These are phyloP conservation scores for Turnix velox DNA, from an alignment of 2,113 vertebrate genomes.

Conservation along the genomic window DNA sequence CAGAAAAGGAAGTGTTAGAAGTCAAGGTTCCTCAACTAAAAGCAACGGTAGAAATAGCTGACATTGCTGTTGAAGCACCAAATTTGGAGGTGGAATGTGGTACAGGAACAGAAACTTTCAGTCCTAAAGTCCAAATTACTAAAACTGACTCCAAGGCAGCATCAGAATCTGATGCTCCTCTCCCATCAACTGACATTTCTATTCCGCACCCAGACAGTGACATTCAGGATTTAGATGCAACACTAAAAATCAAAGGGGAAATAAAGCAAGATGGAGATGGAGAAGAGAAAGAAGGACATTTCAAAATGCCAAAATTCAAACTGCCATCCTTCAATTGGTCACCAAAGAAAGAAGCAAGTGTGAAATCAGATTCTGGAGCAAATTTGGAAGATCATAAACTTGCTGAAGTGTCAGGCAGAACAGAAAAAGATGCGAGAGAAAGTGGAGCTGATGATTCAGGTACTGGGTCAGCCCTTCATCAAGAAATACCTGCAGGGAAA, in stretches of 20 bases:
- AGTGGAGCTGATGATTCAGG: background rate
- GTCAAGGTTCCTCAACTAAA: constrained; percentile 19
- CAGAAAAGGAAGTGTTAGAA: constrained; percentile 3
- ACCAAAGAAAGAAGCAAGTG: constrained; percentile 54
- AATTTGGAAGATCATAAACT: background rate
- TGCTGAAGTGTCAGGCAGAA: background rate
- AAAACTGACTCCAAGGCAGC: background rate
- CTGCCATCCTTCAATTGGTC: constrained; percentile 62
- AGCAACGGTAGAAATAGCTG: constrained; percentile 46
- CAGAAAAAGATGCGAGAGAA: background rate
- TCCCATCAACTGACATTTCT: background rate
- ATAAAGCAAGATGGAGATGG: background rate
- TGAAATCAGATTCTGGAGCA: background rate
- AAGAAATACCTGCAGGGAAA: background rate
- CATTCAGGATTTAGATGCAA: background rate
- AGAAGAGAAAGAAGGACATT: constrained; percentile 48
- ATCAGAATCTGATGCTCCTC: background rate
- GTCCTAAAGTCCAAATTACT: background rate
- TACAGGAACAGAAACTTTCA: background rate
- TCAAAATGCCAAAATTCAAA: constrained; percentile 63
- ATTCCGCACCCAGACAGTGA: background rate
- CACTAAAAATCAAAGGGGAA: background rate
- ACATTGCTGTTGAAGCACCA: constrained; percentile 46
- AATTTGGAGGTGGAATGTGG: background rate
- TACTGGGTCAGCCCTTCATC: background rate